These are phyloP conservation scores for Scylla paramamosain DNA, from an alignment of 1,140 invertebrate genomes.

Conservation along the genomic window DNA sequence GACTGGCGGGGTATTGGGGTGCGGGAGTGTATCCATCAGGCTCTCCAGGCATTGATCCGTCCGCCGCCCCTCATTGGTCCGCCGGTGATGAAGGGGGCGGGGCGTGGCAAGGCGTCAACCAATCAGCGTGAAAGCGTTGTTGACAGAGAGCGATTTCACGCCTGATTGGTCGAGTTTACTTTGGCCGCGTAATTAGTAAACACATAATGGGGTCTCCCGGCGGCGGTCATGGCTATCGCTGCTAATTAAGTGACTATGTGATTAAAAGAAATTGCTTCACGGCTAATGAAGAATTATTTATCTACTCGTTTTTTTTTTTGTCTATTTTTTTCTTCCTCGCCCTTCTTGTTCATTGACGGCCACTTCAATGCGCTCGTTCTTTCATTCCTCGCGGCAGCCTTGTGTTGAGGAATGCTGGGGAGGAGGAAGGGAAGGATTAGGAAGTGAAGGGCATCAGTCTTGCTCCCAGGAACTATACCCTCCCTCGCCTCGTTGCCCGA, in stretches of 20 bases:
- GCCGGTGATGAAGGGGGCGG: constrained; percentile 62
- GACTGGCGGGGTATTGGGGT: constrained; percentile 8
- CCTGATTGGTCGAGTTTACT: constrained; percentile 74
- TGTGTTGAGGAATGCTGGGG: background rate
- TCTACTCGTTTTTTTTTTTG: constrained; percentile 24
- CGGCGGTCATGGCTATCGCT: constrained; percentile 60
- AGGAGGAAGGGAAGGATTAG: background rate
- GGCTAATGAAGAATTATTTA: constrained; percentile 64
- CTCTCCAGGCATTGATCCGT: constrained; percentile 69
- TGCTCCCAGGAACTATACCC: background rate
- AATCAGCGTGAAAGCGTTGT: constrained; percentile 70
- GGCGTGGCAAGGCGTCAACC: constrained; percentile 51
- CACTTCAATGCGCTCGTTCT: background rate
- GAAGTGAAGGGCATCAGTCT: background rate
- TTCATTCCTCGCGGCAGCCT: background rate
- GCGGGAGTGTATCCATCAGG: background rate
- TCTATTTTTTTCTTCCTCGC: background rate
- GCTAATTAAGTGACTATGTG: constrained; percentile 72
- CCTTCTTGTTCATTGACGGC: background rate
- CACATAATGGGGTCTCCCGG: constrained; percentile 73
- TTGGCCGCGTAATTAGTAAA: constrained; percentile 74
- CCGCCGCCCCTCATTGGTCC: constrained; percentile 57
- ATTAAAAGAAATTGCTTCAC: constrained; percentile 71
- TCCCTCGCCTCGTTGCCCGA: background rate
- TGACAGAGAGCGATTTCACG: constrained; percentile 75